phyloP scores from a whole-genome alignment of 2,888 invertebrate genomes.

The Cerastis leucographa region DNA sequence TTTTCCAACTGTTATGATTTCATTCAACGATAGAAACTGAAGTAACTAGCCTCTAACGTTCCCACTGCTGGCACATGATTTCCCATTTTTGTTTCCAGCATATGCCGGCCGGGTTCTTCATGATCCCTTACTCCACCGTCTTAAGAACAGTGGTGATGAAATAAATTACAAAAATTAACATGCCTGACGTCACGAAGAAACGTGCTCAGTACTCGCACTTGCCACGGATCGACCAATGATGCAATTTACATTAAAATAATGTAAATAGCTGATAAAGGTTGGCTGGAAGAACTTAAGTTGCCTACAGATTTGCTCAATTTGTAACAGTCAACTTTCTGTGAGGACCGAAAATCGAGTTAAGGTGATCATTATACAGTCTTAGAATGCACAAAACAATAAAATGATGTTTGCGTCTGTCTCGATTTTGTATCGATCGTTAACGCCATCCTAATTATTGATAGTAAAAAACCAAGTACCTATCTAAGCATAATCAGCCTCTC shows the following conservation, averaged over 20 bases:
- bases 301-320: background rate
- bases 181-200: too few species aligned
- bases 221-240: background rate
- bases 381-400: too few species aligned
- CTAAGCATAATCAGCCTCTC: background rate
- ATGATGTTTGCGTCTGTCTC: too few species aligned
- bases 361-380: too few species aligned
- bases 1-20: background rate
- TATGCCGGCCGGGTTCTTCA: background rate
- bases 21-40: background rate
- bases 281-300: background rate
- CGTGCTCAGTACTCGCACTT: background rate
- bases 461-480: background rate
- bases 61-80: background rate
- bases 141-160: background rate
- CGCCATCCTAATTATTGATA: background rate
- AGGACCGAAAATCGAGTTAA: background rate
- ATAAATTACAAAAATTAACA: background rate
- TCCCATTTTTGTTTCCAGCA: background rate
- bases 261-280: background rate
- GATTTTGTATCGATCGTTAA: background rate
- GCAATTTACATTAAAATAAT: background rate
- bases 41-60: background rate
- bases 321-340: background rate
- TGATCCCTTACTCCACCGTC: background rate